phyloP scores from a whole-genome alignment of 2,888 invertebrate species.

The Eilema sororculum region DNA sequence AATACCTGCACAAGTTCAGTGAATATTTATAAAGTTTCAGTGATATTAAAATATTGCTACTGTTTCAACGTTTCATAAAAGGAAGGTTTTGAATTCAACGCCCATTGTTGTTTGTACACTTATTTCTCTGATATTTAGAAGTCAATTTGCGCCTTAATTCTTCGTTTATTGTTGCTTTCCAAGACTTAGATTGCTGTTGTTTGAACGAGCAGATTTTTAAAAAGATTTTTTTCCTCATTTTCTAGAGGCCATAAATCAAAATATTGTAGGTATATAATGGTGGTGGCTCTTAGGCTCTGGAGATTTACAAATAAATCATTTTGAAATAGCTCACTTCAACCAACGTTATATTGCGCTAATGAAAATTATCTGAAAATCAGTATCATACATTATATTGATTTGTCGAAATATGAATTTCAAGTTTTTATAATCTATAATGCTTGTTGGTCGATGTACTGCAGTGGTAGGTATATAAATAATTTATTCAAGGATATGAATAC shows the following conservation, averaged over 20 bases:
- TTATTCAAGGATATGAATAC: conserved; percentile 22
- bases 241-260: no score
- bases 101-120: background rate
- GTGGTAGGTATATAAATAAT: conserved; percentile 33
- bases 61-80: background rate
- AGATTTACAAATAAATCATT: no score
- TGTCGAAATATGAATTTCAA: conserved; percentile 11
- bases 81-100: background rate
- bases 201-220: background rate
- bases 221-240: no score
- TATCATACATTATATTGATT: background rate
- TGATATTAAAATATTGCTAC: no score
- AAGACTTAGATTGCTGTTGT: background rate
- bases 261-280: no score
- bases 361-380: background rate
- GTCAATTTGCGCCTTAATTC: background rate
- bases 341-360: no score
- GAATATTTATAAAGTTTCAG: no score
- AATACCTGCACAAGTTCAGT: no score
- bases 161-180: background rate
- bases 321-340: no score
- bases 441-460: conserved; percentile 26
- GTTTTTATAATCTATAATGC: conserved; percentile 14
- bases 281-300: no score
- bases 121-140: background rate